Base-by-base conservation (phyloP, 2,113 vertebrate genomes). In the Pluvianellus socialis region DNA sequence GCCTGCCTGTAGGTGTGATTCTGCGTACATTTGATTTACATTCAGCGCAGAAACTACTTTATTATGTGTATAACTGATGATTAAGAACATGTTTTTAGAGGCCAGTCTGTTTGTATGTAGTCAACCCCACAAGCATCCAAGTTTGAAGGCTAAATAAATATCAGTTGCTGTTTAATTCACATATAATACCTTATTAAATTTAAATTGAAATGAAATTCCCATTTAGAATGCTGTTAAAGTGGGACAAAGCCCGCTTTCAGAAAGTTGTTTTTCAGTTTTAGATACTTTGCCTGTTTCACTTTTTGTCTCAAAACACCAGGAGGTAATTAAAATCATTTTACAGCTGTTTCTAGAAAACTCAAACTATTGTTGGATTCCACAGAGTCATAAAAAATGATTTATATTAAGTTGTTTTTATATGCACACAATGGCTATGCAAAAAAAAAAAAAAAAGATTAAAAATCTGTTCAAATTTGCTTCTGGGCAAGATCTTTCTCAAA, bases 321-420 rank as follows among this genome's bases (percentile, higher is more conserved):
- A 96, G 83, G 86, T 92, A 94, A 94, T 96, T 95, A 97, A 96
- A 95, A 87, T 79, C 6, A 72, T 44, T 96, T 95, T 90, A 82
- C 84, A 91, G 67, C 96, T 91, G 81, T 92, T 96, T 94, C 92
- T 96, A 87, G 89, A 96, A 89, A 92, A 89, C 76, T 71, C 56
- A 32, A 94, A 63, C 91, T 86, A 82, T 96, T 94, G 86, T 92
- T 94, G 56, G 52, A 50, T 94, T 91, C 76, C 70, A 79, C 1
- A 75, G 24, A 88, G 47, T 68, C 40, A 38, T 95, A 93, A 97
- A 92, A 93, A 89, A 72, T 79, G 19, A 91, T 95, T 96, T 95
- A 91, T 65, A 59, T 68, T 30, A 71, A 87, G 68, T 87, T 67
- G 40, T 20, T 92, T 84, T 94, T 92, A 77, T 91, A 80, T 71